Percentiles rank a stretch among this genome's conserved stretches.
Evolutionary conservation across 2,113 vertebrate genomes (phyloP).

Genomic region (Phyllostomus discolor): DNA sequence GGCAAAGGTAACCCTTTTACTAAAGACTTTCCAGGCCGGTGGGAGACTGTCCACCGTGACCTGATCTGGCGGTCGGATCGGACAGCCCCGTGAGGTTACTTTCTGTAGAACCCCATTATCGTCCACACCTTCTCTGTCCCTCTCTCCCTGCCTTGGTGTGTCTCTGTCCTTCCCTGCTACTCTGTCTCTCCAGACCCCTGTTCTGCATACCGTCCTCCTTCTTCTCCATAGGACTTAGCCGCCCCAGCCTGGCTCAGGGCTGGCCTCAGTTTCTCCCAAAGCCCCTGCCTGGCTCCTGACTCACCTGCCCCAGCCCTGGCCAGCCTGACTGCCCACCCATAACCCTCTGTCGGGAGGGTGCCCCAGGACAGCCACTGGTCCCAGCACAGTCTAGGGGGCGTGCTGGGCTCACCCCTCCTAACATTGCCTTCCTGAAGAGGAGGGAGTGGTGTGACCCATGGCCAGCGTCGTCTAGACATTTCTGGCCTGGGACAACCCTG

Average conservation of each 20-base stretch:
- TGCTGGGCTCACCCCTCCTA: background rate
- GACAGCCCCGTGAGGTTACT: background rate
- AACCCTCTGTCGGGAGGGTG: accelerated
- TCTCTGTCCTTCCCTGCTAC: background rate
- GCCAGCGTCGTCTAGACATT: background rate
- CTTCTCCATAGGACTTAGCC: background rate
- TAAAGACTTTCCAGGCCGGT: background rate
- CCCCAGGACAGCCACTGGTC: background rate
- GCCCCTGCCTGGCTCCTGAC: background rate
- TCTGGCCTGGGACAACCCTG: background rate
- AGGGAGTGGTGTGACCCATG: background rate
- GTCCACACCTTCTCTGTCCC: background rate
- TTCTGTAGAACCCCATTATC: background rate
- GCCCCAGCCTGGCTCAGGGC: background rate
- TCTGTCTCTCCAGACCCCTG: background rate
- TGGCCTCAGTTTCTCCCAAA: background rate
- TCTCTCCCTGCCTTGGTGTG: background rate
- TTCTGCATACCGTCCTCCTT: too few relatives aligned
- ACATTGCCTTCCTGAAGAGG: background rate
- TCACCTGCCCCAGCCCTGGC: background rate
- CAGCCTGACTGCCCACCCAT: background rate
- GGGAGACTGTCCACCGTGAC: background rate
- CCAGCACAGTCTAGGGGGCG: background rate
- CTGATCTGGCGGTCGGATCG: background rate
- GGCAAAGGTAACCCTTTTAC: background rate